phyloP scores from a whole-genome alignment of 2,797 vertebrate species.

The Ambastaia sidthimunki region DNA sequence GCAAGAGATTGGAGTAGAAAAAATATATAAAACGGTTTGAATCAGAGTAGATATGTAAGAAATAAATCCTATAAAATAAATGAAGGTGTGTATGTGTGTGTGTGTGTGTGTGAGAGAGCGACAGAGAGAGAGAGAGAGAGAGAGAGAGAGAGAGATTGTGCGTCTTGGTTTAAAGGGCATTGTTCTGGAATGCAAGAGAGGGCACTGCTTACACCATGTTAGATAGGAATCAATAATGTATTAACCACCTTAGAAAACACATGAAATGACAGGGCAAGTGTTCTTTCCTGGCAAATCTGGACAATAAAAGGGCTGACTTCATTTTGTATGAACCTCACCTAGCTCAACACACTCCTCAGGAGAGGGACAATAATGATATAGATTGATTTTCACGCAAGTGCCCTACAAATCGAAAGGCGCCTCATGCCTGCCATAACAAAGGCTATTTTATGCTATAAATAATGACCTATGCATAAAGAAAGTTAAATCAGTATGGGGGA shows the following conservation, averaged over 20 bases:
- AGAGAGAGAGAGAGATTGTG: conserved; percentile 21
- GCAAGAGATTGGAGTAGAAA: neutral
- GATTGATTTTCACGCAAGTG: conserved; percentile 61
- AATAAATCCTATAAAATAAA: conserved; percentile 12
- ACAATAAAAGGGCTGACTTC: conserved; percentile 70
- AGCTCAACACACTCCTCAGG: conserved; percentile 50
- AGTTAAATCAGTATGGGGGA: conserved; percentile 7
- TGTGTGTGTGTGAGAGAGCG: neutral
- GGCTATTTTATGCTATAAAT: conserved; percentile 62
- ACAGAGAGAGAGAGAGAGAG: conserved; percentile 42
- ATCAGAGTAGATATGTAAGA: neutral
- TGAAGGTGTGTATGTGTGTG: neutral
- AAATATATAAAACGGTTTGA: neutral
- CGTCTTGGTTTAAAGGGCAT: conserved; percentile 33
- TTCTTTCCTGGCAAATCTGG: conserved; percentile 68
- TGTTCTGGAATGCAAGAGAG: conserved; percentile 63
- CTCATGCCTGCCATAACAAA: conserved; percentile 55
- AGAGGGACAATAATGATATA: conserved; percentile 58
- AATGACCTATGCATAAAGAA: conserved; percentile 23
- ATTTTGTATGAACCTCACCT: conserved; percentile 68
- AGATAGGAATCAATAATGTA: conserved; percentile 81
- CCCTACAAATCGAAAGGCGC: conserved; percentile 62
- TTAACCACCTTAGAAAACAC: conserved; percentile 71
- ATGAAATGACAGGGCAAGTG: conserved; percentile 67
- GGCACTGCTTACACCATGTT: conserved; percentile 70